Percentiles rank a stretch among this genome's conserved stretches.
phyloP scores from a whole-genome alignment of 2,888 invertebrate species.

The Acleris literana region DNA sequence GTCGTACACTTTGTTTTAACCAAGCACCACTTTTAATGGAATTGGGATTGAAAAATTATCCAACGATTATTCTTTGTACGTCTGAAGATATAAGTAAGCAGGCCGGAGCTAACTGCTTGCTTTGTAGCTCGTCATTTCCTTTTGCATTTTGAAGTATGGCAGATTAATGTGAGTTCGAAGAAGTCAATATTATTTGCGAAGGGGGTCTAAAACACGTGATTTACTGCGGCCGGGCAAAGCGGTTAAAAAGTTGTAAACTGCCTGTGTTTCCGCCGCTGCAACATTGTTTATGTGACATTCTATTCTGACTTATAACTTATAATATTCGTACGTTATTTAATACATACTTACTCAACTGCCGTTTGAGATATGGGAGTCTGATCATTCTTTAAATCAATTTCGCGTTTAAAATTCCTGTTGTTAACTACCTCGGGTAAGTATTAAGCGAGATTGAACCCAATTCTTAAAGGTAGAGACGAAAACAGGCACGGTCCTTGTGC shows the following conservation, averaged over 20 bases:
- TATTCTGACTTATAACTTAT: slow-evolving; percentile 20
- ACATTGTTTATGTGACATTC: slow-evolving; percentile 60
- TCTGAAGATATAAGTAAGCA: slow-evolving; percentile 45
- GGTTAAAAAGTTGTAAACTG: slow-evolving; percentile 83
- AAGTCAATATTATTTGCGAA: slow-evolving; percentile 81
- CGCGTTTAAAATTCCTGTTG: too few relatives aligned
- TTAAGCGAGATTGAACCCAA: too few relatives aligned
- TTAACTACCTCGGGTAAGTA: too few relatives aligned
- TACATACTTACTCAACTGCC: slow-evolving; percentile 6
- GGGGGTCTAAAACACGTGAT: slow-evolving; percentile 76
- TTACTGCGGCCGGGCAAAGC: slow-evolving; percentile 73
- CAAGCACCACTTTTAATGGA: slow-evolving; percentile 17
- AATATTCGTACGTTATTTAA: slow-evolving; percentile 9
- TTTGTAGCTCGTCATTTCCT: slow-evolving; percentile 71
- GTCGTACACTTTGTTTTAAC: slow-evolving; percentile 34
- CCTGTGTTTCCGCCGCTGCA: slow-evolving; percentile 79
- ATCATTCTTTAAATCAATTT: slow-evolving; percentile 6
- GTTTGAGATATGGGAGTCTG: slow-evolving; percentile 4
- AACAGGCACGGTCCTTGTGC: too few relatives aligned
- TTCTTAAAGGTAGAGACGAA: too few relatives aligned
- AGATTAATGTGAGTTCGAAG: slow-evolving; percentile 81
- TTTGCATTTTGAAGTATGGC: slow-evolving; percentile 77
- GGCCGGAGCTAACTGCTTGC: slow-evolving; percentile 53
- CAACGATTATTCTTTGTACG: slow-evolving; percentile 13
- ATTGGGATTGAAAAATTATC: slow-evolving; percentile 27